Evolutionary conservation across 2,113 vertebrate genomes (phyloP).

Genomic region (Xiphias gladius): DNA sequence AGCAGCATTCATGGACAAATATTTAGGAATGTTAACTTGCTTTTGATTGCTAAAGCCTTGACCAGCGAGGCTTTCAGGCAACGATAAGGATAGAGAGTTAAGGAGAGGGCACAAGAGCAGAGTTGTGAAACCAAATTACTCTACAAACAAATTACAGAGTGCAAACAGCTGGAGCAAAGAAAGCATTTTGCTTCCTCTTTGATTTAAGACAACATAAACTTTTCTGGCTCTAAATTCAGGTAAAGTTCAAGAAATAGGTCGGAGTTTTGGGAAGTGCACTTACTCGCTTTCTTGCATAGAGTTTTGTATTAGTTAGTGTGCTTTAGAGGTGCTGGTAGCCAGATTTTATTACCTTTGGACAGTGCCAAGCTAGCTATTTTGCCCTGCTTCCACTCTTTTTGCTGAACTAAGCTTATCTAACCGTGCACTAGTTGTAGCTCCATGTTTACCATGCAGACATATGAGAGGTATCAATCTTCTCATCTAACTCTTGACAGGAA

Average conservation of each 20-base stretch:
- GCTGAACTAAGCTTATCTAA: not conserved
- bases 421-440: not conserved
- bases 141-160: conserved; percentile 19
- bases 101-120: not conserved
- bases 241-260: not conserved
- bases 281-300: not conserved
- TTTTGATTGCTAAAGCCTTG: conserved; percentile 48
- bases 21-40: conserved; percentile 28
- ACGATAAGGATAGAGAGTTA: not conserved
- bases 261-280: not conserved
- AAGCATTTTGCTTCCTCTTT: not conserved
- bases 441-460: not conserved
- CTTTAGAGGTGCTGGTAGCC: not conserved
- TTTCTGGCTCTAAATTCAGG: not conserved
- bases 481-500: not conserved
- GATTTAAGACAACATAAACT: not conserved
- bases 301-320: not conserved
- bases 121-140: conserved; percentile 3
- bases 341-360: not conserved
- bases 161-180: conserved; percentile 10
- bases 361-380: too few species aligned
- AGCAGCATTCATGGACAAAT: conserved; percentile 38
- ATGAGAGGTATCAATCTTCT: not conserved
- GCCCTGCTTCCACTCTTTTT: not conserved
- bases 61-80: conserved; percentile 68